Base-by-base conservation (phyloP, 2,888 invertebrate species). In the Phymatocera aterrima region DNA sequence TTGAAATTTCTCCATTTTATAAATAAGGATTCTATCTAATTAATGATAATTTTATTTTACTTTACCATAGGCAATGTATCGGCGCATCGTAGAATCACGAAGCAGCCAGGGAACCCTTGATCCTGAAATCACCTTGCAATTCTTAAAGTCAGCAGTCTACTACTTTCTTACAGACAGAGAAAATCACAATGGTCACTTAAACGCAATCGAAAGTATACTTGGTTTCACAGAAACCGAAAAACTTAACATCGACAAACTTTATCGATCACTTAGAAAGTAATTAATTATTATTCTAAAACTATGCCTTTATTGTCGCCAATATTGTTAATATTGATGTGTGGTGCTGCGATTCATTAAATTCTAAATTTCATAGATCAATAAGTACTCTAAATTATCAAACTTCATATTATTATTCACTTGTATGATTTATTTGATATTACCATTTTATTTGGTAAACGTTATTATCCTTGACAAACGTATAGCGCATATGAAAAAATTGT, bases 151-250 rank as follows among this genome's bases (percentile, higher is more conserved):
- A 81, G 97, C 98, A 77, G 94, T 98, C 86, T 98, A 97, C 90
- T 97, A 98, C 90, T 98, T 97, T 91, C 92, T 98, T 79, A 96
- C 97, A 2, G 97, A 97, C 89, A 95, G 95, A 84, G 97, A 97
- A 89, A 97, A 97, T 88, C 95, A 96, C 78, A 95, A 95, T 85
- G 96, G 97, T 18, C 98, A 98, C 89, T 92, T 98, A 80, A 94
- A 94, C 86, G 98, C 97, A 75, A 97, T 98, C 83, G 96, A 97
- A 91, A 97, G 97, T 90, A 97, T 98, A 86, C 93, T 98, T 84
- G 97, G 97, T 79, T 97, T 96, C 90, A 95, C 94, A n/a, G 95
- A 96, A 79, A 93, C 93, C 75, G 97, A 97, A 90, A 96, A 95
- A 90, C 93, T 93, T 83, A 95, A 95, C 88, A 97, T 97, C 89